Evolutionary conservation across 2,888 invertebrate genomes (phyloP).

Genomic region (Cephonodes hylas): DNA sequence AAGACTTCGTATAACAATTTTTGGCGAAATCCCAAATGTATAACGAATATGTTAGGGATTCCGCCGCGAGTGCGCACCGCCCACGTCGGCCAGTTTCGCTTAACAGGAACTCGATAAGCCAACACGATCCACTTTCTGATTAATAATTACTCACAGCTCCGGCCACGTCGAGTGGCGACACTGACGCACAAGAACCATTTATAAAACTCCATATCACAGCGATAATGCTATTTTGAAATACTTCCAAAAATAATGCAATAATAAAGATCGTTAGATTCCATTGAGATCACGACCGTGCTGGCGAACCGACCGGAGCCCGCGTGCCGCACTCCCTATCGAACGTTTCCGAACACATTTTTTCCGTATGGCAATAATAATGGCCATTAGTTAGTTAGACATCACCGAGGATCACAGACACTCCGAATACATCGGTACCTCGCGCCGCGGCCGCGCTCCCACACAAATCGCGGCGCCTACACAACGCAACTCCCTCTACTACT

Average conservation of each 20-base stretch:
- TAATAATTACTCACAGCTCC: background rate
- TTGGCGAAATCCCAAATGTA: constrained; percentile 17
- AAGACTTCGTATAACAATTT: constrained; percentile 53
- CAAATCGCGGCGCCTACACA: background rate
- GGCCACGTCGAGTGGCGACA: background rate
- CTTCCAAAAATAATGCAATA: background rate
- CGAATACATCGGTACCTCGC: constrained; percentile 39
- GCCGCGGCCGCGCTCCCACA: constrained; percentile 14
- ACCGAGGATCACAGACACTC: constrained; percentile 51
- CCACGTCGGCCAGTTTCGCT: constrained; percentile 11
- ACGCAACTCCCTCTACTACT: background rate
- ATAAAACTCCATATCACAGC: background rate
- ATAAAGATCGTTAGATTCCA: background rate
- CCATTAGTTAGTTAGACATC: constrained; percentile 36
- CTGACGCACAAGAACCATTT: background rate
- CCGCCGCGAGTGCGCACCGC: constrained; percentile 22
- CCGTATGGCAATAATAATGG: constrained; percentile 46
- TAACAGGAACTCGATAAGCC: background rate
- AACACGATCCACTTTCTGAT: background rate
- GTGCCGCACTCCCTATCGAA: constrained; percentile 3
- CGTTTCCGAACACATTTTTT: constrained; percentile 20
- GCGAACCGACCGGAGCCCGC: background rate
- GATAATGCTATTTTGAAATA: background rate
- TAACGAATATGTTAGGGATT: constrained; percentile 3
- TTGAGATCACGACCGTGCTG: constrained; percentile 2